Evolutionary conservation across 2,888 invertebrate species (phyloP).

Genomic region (Catocala sponsa): DNA sequence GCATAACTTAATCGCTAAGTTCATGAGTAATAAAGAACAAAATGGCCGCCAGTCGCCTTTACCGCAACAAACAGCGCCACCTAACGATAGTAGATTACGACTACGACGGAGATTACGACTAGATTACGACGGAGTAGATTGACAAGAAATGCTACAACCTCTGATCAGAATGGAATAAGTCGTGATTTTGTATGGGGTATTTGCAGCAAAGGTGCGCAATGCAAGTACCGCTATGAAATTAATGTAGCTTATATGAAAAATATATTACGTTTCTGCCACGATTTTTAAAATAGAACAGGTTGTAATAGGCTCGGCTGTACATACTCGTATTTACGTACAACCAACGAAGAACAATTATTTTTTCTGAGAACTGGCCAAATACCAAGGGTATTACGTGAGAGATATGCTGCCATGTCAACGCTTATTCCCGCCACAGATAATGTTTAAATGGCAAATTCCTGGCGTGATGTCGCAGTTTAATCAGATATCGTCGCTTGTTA

Average conservation of each 20-base stretch:
- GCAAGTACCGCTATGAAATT: constrained; percentile 71
- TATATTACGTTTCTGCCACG: constrained; percentile 76
- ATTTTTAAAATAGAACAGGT: constrained; percentile 74
- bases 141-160: constrained; percentile 32
- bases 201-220: constrained; percentile 69
- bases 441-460: constrained; percentile 24
- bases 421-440: constrained; percentile 34
- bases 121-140: constrained; percentile 36
- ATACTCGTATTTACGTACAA: constrained; percentile 72
- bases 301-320: constrained; percentile 72
- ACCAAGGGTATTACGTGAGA: constrained; percentile 68
- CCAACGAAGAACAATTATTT: constrained; percentile 70
- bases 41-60: constrained; percentile 71
- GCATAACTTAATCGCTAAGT: constrained; percentile 15
- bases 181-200: constrained; percentile 77
- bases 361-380: constrained; percentile 67
- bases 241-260: constrained; percentile 73
- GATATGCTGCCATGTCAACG: constrained; percentile 65
- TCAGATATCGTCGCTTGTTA: too few relatives aligned
- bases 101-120: too few relatives aligned
- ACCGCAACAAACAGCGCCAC: constrained; percentile 56
- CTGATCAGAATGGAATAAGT: constrained; percentile 57
- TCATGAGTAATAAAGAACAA: constrained; percentile 64
- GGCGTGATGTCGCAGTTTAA: too few relatives aligned
- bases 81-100: too few relatives aligned